Evolutionary conservation across 2,797 vertebrate genomes (phyloP), one percentile per base, ranked within the genome.

Genomic region (Melanotaenia parkinsoni): DNA sequence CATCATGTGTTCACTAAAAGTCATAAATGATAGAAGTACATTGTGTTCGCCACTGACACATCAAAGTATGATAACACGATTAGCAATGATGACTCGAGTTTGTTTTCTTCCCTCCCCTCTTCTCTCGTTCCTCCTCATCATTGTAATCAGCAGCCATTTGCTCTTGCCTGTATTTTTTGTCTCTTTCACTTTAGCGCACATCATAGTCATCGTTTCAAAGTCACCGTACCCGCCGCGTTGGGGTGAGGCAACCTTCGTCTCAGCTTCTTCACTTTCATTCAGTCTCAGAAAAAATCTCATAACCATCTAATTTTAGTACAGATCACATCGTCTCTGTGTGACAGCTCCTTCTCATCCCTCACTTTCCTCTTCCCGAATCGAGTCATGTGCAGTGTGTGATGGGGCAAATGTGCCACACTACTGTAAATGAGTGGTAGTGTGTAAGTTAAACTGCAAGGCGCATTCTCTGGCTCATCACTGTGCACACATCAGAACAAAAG

Each of bases 1-100:
- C 95, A 95, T 95, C 94, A 95, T 94, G 94, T 92, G 91, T 96
- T 95, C 95, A 94, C 95, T 95, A 93, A 96, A 96, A 97, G 95
- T 97, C 95, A 94, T 94, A 94, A 96, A 94, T 95, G 96, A 96
- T 95, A 93, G 92, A 92, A 92, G 93, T 92, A 92, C 95, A 96
- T 94, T 95, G 95, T 96, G 95, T 95, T 91, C 88, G 91, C 91
- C 94, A 92, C 93, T 94, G 95, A 96, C 95, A 97, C 96, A 96
- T 97, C 94, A 96, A 96, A 96, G 95, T 90, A 79, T 74, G 82
- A 94, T 94, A 95, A 95, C 95, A 93, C 93, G 95, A 97, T 97
- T 96, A 95, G 94, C 92, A 91, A 93, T 93, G 95, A 96, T 94
- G 95, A 96, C 93, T 94, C 73, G 83, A 93, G 94, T 95, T 91